Percentiles rank a stretch among this genome's conserved stretches.
Evolutionary conservation across 2,113 vertebrate species (phyloP).

Genomic region (Verasper variegatus): DNA sequence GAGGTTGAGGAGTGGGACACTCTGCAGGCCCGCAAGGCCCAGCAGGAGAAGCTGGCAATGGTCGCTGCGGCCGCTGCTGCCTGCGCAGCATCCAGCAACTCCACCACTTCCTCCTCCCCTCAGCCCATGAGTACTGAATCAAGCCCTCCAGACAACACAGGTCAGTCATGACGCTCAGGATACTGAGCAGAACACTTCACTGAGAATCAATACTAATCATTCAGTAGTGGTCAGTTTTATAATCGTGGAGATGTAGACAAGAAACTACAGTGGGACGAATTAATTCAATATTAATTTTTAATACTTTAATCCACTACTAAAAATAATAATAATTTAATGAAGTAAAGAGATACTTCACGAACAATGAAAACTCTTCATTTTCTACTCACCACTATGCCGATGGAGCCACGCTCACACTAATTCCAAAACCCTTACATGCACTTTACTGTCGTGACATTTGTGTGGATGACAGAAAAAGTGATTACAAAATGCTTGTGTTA

Average conservation of each 20-base stretch:
- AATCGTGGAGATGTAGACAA: not conserved
- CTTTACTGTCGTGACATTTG: not conserved
- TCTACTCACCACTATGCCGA: no score
- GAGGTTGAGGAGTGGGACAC: constrained; percentile 93
- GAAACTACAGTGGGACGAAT: not conserved
- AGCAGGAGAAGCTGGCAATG: constrained; percentile 90
- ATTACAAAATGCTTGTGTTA: not conserved
- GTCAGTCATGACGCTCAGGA: constrained; percentile 46
- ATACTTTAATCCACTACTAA: not conserved
- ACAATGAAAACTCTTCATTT: no score
- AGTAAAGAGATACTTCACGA: no score
- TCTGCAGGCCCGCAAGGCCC: constrained; percentile 88
- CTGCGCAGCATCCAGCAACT: constrained; percentile 40
- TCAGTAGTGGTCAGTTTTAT: not conserved
- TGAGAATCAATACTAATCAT: constrained; percentile 13
- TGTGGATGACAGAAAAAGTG: not conserved
- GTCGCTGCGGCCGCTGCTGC: constrained; percentile 70
- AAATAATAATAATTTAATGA: no score
- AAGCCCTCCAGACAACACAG: constrained; percentile 75
- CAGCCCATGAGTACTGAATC: constrained; percentile 79
- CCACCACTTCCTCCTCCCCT: constrained; percentile 66
- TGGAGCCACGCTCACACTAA: no score
- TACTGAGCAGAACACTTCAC: constrained; percentile 9
- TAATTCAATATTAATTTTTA: not conserved
- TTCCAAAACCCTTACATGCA: no score